These are phyloP conservation scores for Menidia menidia DNA, from an alignment of 2,797 vertebrate genomes.

Conservation along the genomic window DNA sequence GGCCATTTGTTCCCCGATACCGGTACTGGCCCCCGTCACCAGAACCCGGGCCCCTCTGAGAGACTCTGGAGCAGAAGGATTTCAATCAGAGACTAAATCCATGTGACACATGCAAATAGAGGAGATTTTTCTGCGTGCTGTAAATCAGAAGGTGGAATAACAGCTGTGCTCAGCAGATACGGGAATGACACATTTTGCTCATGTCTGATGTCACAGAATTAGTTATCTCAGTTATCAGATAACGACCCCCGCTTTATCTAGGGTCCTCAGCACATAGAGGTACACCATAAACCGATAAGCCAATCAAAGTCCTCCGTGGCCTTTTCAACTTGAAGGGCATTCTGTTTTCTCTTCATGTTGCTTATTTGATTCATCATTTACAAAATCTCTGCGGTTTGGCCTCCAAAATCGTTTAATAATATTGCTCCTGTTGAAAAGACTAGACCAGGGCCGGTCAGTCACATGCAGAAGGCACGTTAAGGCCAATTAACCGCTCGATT, in stretches of 20 bases:
- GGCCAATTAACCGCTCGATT: slow-evolving; percentile 29
- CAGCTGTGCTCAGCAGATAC: background rate
- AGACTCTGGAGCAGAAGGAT: slow-evolving; percentile 64
- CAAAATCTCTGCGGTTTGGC: background rate
- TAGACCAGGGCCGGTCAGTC: slow-evolving; percentile 23
- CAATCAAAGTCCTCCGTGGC: slow-evolving; percentile 2
- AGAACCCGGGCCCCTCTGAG: slow-evolving; percentile 77
- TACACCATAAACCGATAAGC: slow-evolving; percentile 15
- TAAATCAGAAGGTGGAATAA: background rate
- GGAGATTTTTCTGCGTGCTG: background rate
- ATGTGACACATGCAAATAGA: background rate
- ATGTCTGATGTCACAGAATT: background rate
- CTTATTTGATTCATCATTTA: background rate
- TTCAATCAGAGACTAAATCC: background rate
- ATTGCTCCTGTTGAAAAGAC: background rate
- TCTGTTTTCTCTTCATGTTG: background rate
- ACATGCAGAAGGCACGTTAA: slow-evolving; percentile 48
- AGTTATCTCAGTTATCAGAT: background rate
- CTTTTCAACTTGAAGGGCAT: background rate
- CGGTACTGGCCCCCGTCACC: slow-evolving; percentile 83
- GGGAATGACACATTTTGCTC: background rate
- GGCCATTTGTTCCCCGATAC: slow-evolving; percentile 84
- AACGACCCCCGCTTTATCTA: background rate
- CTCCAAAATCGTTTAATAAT: background rate
- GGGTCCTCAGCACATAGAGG: background rate